Conservation (phyloP, 2,113 vertebrate genomes). For the Laticauda laticaudata region DNA sequence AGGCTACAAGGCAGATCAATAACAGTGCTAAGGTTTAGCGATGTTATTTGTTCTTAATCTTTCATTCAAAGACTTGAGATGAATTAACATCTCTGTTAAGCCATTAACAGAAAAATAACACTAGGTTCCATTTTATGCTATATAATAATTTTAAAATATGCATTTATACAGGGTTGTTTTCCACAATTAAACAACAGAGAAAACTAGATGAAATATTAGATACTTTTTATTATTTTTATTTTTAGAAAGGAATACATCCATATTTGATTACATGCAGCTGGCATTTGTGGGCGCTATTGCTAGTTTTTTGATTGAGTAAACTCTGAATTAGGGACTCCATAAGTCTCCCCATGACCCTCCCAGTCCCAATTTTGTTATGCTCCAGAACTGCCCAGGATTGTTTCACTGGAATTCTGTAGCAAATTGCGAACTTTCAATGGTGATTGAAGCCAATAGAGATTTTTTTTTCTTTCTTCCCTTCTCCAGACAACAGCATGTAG, state of each 20-base stretch:
- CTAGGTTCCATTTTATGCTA: slow-evolving; percentile 39
- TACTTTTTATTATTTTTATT: not conserved
- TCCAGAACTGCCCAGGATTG: not conserved
- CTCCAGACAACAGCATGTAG: not conserved
- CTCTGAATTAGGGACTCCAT: not conserved
- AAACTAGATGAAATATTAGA: not conserved
- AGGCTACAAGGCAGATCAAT: slow-evolving; percentile 37
- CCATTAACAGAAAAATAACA: slow-evolving; percentile 39
- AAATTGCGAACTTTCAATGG: not conserved
- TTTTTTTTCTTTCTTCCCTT: not conserved
- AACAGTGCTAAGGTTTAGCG: slow-evolving; percentile 1
- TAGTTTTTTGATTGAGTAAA: not conserved
- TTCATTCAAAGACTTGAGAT: slow-evolving; percentile 21
- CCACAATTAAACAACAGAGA: not conserved
- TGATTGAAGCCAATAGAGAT: not conserved
- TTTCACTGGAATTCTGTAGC: not conserved
- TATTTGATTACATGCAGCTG: not conserved
- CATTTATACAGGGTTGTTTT: not conserved
- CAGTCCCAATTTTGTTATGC: not conserved
- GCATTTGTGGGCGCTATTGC: not conserved
- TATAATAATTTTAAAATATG: slow-evolving; percentile 48
- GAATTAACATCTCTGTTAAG: slow-evolving; percentile 10
- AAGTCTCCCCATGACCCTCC: not conserved
- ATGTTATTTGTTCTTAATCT: slow-evolving; percentile 5
- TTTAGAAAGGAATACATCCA: not conserved